Evolutionary conservation across 2,888 invertebrate genomes (phyloP).

Genomic region (Scaptodrosophila latifasciaeformis): DNA sequence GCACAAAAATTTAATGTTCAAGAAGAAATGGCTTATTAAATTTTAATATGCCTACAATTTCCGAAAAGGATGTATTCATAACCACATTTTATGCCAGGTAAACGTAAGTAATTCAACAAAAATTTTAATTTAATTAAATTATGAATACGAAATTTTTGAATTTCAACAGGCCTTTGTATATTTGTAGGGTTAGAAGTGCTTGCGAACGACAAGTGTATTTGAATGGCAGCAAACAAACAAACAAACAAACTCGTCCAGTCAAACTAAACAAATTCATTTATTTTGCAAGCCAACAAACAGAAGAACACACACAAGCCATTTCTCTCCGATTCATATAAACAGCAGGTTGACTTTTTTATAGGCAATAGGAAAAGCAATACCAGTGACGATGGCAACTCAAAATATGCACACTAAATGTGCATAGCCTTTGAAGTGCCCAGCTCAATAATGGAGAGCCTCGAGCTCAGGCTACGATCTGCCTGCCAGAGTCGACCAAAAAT

Average conservation of each 20-base stretch:
- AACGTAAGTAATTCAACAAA: slow-evolving; percentile 54
- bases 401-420: slow-evolving; percentile 19
- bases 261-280: slow-evolving; percentile 59
- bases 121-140: slow-evolving; percentile 66
- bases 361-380: no score
- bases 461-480: slow-evolving; percentile 18
- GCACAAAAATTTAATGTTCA: no score
- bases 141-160: slow-evolving; percentile 54
- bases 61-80: no score
- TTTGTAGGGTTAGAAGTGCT: no score
- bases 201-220: no score
- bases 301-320: not conserved
- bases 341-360: no score
- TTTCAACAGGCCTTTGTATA: no score
- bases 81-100: slow-evolving; percentile 23
- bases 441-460: slow-evolving; percentile 36
- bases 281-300: slow-evolving; percentile 19
- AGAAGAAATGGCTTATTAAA: no score
- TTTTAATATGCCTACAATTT: no score
- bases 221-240: not conserved
- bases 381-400: slow-evolving; percentile 16
- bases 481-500: slow-evolving; percentile 15
- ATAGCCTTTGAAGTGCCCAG: slow-evolving; percentile 23
- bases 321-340: no score
- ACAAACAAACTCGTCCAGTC: slow-evolving; percentile 31